Conservation (phyloP, 2,888 invertebrate genomes). For the Xestia rhomboidea region DNA sequence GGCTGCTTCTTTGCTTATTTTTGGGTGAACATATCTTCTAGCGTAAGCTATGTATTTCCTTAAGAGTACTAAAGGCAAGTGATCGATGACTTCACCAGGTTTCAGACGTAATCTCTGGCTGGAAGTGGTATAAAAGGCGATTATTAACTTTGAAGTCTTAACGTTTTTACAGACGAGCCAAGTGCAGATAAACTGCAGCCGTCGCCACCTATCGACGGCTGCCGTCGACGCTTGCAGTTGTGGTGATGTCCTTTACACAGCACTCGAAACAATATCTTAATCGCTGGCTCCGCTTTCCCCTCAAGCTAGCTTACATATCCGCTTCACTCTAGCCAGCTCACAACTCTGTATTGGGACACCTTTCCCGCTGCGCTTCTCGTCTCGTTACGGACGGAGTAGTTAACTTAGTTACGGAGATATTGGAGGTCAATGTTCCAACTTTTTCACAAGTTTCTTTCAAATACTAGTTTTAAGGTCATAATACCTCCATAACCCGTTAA, state of each 20-base stretch:
- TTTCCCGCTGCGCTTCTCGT: no score
- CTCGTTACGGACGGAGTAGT: no score
- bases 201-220: no score
- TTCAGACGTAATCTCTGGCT: constrained; percentile 91
- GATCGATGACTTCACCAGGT: constrained; percentile 92
- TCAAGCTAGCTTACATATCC: not conserved
- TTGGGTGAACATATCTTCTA: constrained; percentile 95
- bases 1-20: constrained; percentile 93
- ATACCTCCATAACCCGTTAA: no score
- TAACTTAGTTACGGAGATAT: no score
- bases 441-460: no score
- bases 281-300: not conserved
- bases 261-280: not conserved
- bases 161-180: no score
- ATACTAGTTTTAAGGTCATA: no score
- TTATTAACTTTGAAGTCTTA: not conserved
- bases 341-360: not conserved
- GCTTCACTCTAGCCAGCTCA: not conserved
- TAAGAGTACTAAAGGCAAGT: constrained; percentile 94
- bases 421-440: no score
- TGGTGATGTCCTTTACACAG: no score
- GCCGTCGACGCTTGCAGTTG: no score
- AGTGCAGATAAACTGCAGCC: no score
- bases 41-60: constrained; percentile 98
- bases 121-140: constrained; percentile 68